Base-by-base conservation (phyloP, 2,888 invertebrate genomes). In the Galeopsomyia nigrocyanea region DNA sequence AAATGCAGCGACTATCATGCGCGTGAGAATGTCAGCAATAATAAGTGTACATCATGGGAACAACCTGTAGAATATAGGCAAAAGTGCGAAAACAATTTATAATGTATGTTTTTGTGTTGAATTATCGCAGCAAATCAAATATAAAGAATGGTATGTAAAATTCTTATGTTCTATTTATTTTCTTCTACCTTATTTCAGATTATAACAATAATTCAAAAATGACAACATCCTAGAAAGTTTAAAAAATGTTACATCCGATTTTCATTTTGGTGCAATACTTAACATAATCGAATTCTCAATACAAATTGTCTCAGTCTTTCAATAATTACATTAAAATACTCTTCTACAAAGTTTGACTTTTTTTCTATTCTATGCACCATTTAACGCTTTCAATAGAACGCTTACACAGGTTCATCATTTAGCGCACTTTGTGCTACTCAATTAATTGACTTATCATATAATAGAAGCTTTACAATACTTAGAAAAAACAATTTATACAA, bases 11-110 rank as follows among this genome's bases (percentile, higher is more conserved):
- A 64, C 56, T 68, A 55, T 68, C 31, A 39, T 46, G 39, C 46
- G 39, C 46, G 60, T 68, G 47, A 68, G 58, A 61, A 68, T 56
- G 50, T 62, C 68, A 73, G 69, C 73, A 73, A 73, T 69, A 73
- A 69, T 39, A 46, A 64, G 19, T 57, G 56, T 57, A 69, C 61
- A 50, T 19, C 26, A 61, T 62, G 73, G 73, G 73, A 73, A 69
- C 73, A 73, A 73, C 68, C 65, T 61, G 61, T 73, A 73, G 69
- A 66, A 21, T 46, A 49, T 66, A 73, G 65, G 62, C 51, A 7
- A 57, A 65, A 64, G 49, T 60, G 49, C 26, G 49, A 64, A 39
- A 39, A 39, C 7, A 39, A 39, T 39, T 39, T 39, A 39, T 39
- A 39, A 39, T 39, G 39, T 39, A 39, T 39, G 39, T 39, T 73